Evolutionary conservation across 2,797 vertebrate genomes (phyloP).

Genomic region (Anomalospiza imberbis): DNA sequence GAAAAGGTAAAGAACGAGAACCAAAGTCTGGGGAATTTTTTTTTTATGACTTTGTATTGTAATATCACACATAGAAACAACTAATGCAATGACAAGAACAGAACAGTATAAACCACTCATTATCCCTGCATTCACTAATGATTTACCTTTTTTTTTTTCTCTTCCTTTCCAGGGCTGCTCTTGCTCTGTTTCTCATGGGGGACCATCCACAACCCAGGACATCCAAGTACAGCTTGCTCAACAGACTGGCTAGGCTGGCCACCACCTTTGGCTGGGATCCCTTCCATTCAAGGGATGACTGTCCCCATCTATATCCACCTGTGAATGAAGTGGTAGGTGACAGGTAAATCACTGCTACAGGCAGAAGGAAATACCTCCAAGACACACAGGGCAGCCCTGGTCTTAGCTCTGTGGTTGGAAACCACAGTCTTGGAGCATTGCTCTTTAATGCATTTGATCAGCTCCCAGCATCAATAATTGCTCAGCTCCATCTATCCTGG

Average conservation of each 20-base stretch:
- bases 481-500: not conserved
- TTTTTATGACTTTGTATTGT: not conserved
- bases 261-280: not conserved
- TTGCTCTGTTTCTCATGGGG: not conserved
- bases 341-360: not conserved
- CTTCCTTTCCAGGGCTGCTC: not conserved
- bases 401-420: not conserved
- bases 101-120: not conserved
- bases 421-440: not conserved
- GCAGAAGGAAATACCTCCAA: not conserved
- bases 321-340: not conserved
- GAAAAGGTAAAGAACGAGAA: not conserved
- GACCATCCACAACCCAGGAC: not conserved
- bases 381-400: fast-evolving
- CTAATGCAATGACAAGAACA: not conserved
- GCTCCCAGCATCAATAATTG: not conserved
- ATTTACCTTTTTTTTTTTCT: not conserved
- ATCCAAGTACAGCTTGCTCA: not conserved
- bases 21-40: not conserved
- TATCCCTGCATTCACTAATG: not conserved
- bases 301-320: not conserved
- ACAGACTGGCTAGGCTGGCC: not conserved
- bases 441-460: not conserved
- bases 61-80: not conserved
- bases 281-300: not conserved